These are phyloP conservation scores for Thunnus maccoyii DNA, from an alignment of 2,113 vertebrate genomes.

Conservation along the genomic window DNA sequence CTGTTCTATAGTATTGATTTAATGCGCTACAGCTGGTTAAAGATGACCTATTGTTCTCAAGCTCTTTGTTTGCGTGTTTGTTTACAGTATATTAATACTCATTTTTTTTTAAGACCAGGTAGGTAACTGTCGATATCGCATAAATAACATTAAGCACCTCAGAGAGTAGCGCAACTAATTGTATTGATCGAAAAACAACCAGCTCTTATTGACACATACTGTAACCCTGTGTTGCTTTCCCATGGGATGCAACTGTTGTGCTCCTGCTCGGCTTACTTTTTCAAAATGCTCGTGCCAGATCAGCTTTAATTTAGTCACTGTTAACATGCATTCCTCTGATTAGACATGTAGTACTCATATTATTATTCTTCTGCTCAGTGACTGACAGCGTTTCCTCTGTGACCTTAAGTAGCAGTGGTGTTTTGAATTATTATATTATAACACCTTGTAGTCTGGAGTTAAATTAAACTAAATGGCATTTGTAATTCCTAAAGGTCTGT, in stretches of 20 bases:
- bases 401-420: slow-evolving; percentile 28
- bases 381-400: slow-evolving; percentile 10
- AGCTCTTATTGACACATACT: neutral
- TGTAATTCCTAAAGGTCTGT: neutral
- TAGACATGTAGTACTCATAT: slow-evolving; percentile 11
- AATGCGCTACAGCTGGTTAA: slow-evolving; percentile 37
- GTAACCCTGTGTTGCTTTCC: neutral
- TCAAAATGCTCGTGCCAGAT: slow-evolving; percentile 4
- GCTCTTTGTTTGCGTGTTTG: slow-evolving; percentile 44
- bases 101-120: slow-evolving; percentile 15
- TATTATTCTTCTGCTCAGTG: neutral
- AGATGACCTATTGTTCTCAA: slow-evolving; percentile 56
- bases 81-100: slow-evolving; percentile 45
- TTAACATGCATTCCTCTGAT: neutral
- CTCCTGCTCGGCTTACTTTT: neutral
- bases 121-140: slow-evolving; percentile 37
- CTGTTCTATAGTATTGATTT: slow-evolving; percentile 45
- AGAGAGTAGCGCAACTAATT: slow-evolving; percentile 41
- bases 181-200: slow-evolving; percentile 53
- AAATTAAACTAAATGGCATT: slow-evolving; percentile 2
- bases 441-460: slow-evolving; percentile 41
- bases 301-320: slow-evolving; percentile 23
- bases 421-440: neutral
- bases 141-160: slow-evolving; percentile 35
- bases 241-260: neutral